Percentiles rank a stretch among this genome's conserved stretches.
These are phyloP conservation scores for Pituophis catenifer DNA, from an alignment of 2,113 vertebrate species.

Conservation along the genomic window DNA sequence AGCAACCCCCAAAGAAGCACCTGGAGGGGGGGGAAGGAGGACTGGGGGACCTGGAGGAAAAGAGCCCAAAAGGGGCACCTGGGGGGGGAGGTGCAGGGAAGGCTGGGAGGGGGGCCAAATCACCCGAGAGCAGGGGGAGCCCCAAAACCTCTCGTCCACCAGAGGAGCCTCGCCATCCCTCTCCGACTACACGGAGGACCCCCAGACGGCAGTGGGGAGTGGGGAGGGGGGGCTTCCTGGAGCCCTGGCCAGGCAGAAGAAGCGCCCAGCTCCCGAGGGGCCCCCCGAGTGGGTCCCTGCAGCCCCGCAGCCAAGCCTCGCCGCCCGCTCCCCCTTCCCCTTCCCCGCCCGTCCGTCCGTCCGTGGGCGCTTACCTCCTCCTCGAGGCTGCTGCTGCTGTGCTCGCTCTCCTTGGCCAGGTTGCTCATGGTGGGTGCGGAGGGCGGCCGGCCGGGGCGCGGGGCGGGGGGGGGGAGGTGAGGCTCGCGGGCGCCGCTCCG, in stretches of 20 bases:
- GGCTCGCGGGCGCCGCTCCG: constrained; percentile 13
- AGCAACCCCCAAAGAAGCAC: too few relatives aligned
- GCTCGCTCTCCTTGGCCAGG: constrained; percentile 71
- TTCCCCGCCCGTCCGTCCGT: not conserved
- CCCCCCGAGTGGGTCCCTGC: not conserved
- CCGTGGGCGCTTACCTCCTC: constrained; percentile 59
- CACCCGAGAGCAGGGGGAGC: not conserved
- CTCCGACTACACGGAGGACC: not conserved
- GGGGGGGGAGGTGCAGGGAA: not conserved
- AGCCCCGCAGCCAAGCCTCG: not conserved
- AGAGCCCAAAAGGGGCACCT: too few relatives aligned
- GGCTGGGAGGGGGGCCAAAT: not conserved
- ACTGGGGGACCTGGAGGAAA: too few relatives aligned
- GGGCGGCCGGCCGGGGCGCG: constrained; percentile 3
- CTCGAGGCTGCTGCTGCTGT: constrained; percentile 60
- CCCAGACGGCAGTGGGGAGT: too few relatives aligned
- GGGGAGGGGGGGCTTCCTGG: too few relatives aligned
- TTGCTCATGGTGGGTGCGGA: constrained; percentile 66
- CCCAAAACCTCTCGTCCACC: not conserved
- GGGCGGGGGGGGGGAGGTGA: not conserved
- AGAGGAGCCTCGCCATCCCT: not conserved
- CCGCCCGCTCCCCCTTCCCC: not conserved
- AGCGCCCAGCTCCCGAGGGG: not conserved
- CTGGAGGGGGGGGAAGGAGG: too few relatives aligned
- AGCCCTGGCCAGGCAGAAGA: not conserved